Base-by-base conservation (phyloP, 2,113 vertebrate species). In the Callipepla californica region DNA sequence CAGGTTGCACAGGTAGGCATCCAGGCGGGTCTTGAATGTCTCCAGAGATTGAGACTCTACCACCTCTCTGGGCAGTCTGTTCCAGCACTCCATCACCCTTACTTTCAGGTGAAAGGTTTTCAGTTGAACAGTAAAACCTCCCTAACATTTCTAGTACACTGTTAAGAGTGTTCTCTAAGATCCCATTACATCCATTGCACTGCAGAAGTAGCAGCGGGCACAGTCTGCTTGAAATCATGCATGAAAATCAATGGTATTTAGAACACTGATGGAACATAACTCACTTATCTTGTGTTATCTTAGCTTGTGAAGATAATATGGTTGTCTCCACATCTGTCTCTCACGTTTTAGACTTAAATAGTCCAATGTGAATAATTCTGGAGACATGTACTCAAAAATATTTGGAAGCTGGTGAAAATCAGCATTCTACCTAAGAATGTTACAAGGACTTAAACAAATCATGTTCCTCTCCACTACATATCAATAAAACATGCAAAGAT, bases 211-310 rank as follows among this genome's bases (percentile, higher is more conserved):
- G 57, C 50, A 70, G 30, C n/a, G 34, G 50, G 36, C 40, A 53
- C 0, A 0, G 30, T 42, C 18, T 72, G 18, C 50, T 51, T 26
- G 50, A 51, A 51, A 51, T 51, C 50, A 51, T 25, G 6, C 0
- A 0, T 40, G 38, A 74, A 75, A 80, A 68, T 15, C 55, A 63
- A 13, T 4, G 13, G 36, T 26, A 23, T 40, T 66, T 66, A 50
- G 38, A 62, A 19, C 8, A 44, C 51, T 81, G 67, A 22, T 45
- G 22, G 22, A 22, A 18, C 11, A n/a, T 25, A 55, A 66, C 2
- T 11, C n/a, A 53, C 59, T 80, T n/a, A 80, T 8, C 40, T 40
- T 40, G 11, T 40, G 40, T 6, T 16, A 30, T 19, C 53, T 50
- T 47, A 77, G 25, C 40, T 11, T 47, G 17, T 19, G 6, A 58